Evolutionary conservation across 1,140 invertebrate genomes (phyloP), one percentile per base, ranked within the genome.

Genomic region (Papilio xuthus): DNA sequence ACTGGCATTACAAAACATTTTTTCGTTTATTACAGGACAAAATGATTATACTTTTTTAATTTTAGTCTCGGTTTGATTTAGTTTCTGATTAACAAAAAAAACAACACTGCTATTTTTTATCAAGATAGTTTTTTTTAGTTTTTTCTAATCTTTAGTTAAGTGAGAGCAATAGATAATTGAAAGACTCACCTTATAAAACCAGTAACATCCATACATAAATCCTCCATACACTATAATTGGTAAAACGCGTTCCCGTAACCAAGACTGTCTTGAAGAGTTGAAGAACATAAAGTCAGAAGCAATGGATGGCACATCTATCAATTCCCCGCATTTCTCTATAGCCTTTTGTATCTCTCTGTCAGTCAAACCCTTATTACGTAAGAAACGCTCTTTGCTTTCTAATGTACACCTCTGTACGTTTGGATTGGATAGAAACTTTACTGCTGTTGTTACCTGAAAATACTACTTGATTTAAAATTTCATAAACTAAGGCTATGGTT

Each of bases 401-500:
- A 97, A 85, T 0, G 97, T 96, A 88, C 96, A 97, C 77, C 95
- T 92, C 60, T 95, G 94, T 4, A 98, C 97, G 90, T 96, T 97
- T 42, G 97, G 97, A 94, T 98, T 98, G 90, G 96, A 96, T 47
- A 98, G 91, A 94, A 98, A 98, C 85, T 97, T 97, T 12, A 98
- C 96, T 44, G 98, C 98, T 37, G 97, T 98, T 78, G 95, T 95
- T 77, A 98, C 96, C 97, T 97, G 90, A 88, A 85, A 88, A 56
- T 85, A 23, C 79, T 76, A 8, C 32, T 63, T 42, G 4, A n/a
- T 76, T 42, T 76, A 53, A 50, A n/a, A 44, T 56, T 32, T 26
- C 20, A 47, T 12, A 37, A 50, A 44, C 12, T 50, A 44, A 44
- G n/a, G 7, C 26, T 18, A 23, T 72, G 32, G 32, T 56, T 73